These are phyloP conservation scores for Stenurella melanura DNA, from an alignment of 2,888 invertebrate genomes.

Conservation along the genomic window DNA sequence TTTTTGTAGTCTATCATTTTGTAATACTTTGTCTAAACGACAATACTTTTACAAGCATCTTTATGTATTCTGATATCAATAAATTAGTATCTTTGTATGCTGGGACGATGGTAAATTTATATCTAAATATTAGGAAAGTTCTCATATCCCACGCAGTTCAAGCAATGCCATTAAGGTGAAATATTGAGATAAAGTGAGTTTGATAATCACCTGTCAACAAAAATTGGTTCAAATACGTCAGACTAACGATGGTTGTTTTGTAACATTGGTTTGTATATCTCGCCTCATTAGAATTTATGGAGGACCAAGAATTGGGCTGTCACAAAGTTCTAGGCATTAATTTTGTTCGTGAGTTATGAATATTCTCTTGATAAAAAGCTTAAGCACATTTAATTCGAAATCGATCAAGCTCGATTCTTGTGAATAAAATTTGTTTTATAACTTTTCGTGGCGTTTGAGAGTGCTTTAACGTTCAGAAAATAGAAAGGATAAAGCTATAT, in stretches of 20 bases:
- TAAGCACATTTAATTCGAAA: background rate
- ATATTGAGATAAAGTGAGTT: too few relatives aligned
- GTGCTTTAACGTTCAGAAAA: background rate
- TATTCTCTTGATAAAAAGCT: background rate
- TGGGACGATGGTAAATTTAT: too few relatives aligned
- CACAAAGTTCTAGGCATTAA: background rate
- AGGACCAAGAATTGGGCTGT: background rate
- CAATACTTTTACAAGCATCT: too few relatives aligned
- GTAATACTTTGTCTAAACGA: too few relatives aligned
- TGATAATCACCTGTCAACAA: background rate
- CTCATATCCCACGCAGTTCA: too few relatives aligned
- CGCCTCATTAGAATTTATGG: background rate
- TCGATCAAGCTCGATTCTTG: background rate
- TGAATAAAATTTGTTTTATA: background rate
- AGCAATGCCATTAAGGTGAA: too few relatives aligned
- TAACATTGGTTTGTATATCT: background rate
- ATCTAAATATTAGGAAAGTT: too few relatives aligned
- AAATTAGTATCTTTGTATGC: too few relatives aligned
- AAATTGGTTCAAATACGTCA: background rate
- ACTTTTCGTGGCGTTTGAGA: background rate
- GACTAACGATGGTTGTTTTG: background rate
- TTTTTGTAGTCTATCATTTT: too few relatives aligned
- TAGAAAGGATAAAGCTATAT: background rate
- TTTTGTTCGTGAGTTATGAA: background rate
- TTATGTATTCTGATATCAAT: too few relatives aligned